Evolutionary conservation across 2,888 invertebrate species (phyloP), one percentile per base, ranked within the genome.

Genomic region (Drosophila ustulata): DNA sequence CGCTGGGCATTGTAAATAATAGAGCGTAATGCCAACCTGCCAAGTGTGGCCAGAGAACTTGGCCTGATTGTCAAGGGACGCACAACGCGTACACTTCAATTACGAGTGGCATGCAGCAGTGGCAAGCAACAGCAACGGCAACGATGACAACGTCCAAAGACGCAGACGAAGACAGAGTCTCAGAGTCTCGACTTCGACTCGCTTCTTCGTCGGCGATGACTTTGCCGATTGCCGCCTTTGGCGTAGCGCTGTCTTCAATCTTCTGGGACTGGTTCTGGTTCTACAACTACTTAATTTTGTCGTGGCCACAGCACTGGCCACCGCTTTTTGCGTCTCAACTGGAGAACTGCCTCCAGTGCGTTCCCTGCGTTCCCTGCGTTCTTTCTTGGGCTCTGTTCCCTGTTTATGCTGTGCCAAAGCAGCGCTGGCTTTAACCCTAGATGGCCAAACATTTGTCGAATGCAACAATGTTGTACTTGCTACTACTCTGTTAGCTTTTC

Each of bases 231-330:
- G 71, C 77, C 67, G 69, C 67, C 66, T 64, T 66, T 62, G 62
- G 59, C 73, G 18, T 25, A 39, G 63, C 59, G 50, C 64, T 64
- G 79, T 69, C 84, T 76, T 69, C 65, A 70, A 69, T 85, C 85
- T 79, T 68, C 57, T 52, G 85, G 80, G 82, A 88, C 82, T 80
- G 82, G 86, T 88, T 82, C 82, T 80, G 82, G 86, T 88, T 82
- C 85, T 71, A 71, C 78, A 78, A 88, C 86, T 85, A 85, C 83
- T 88, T 83, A 80, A 85, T 83, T 85, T 80, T 75, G 68, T 86
- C 67, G 71, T 69, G 74, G 51, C 55, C 62, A 51, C 68, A 52
- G 45, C 58, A 28, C n/a, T 41, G n/a, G 26, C 6, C 55, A 50
- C 23, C 13, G 28, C 28, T 6, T 6, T 1, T 18, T 3, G 13